Base-by-base conservation (phyloP, 2,888 invertebrate species). In the Hoplodrina blanda region DNA sequence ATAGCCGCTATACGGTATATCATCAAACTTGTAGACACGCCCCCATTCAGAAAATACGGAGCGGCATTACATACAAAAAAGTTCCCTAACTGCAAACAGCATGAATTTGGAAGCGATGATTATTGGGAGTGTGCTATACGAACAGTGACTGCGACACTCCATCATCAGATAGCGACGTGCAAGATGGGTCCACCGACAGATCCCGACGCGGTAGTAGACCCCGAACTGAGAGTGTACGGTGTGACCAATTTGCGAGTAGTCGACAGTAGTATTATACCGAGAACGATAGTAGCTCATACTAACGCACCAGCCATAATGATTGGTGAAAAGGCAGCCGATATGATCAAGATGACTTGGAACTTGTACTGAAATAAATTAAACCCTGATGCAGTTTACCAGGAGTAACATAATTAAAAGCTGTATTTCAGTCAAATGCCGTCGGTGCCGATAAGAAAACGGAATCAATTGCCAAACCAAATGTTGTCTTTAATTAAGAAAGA, bases 251-350 rank as follows among this genome's bases (percentile, higher is more conserved):
- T 98, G 37, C 92, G 98, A 71, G 97, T 98, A 0, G 97, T 96
- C 6, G 98, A 98, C 85, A 97, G 97, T 37, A 97, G 97, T 73
- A 94, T 98, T 25, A 97, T 98, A 88, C 97, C 98, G 1, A 93
- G 96, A 62, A 96, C 97, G 10, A 96, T 97, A 55, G 97, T 97
- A 11, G 96, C 97, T 0, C 97, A 98, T 89, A 97, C 97, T 0
- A 97, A 97, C 65, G 97, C 97, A 0, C 97, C 97, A 5, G 97
- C 97, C 0, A 96, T 97, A 53, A 97, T 97, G 97, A 96, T 97
- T 44, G 98, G 97, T 0, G 98, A 98, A 91, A 98, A 97, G 83
- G 97, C 96, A 4, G 96, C 97, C 0, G 97, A 97, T 87, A 93
- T 97, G 89, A 96, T 97, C 62, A 96, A 96, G 79, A 87, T 88